A percentile compares a stretch with the other conserved stretches of the same genome.
Evolutionary conservation across 2,888 invertebrate genomes (phyloP).

Genomic region (Macrophya annulata): DNA sequence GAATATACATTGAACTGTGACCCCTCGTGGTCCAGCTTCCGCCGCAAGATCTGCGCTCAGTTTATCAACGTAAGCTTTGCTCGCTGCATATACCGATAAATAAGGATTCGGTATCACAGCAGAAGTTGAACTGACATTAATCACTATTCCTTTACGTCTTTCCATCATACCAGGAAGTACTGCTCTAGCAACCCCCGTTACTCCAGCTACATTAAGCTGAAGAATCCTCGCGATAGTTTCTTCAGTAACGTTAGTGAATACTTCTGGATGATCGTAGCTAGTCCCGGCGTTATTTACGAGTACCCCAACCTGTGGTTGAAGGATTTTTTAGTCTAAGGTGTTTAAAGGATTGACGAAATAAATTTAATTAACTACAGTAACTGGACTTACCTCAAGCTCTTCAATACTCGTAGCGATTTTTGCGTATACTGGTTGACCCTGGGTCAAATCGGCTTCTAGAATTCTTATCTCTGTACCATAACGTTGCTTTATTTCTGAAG

Average conservation of each 20-base stretch:
- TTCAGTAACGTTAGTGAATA: slow-evolving; percentile 76
- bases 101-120: slow-evolving; percentile 91
- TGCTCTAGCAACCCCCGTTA: slow-evolving; percentile 83
- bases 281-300: slow-evolving; percentile 86
- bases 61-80: slow-evolving; percentile 94
- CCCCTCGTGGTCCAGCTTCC: slow-evolving; percentile 88
- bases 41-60: slow-evolving; percentile 88
- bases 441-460: slow-evolving; percentile 91
- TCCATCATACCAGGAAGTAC: slow-evolving; percentile 93
- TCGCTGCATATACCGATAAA: slow-evolving; percentile 92
- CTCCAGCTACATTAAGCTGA: slow-evolving; percentile 81
- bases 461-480: slow-evolving; percentile 89
- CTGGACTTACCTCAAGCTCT: slow-evolving; percentile 77
- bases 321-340: not conserved
- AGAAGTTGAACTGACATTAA: slow-evolving; percentile 94
- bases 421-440: slow-evolving; percentile 87
- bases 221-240: slow-evolving; percentile 74
- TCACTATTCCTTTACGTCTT: slow-evolving; percentile 90
- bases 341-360: not conserved
- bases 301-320: slow-evolving; percentile 71
- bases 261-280: slow-evolving; percentile 84
- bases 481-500: slow-evolving; percentile 87
- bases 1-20: slow-evolving; percentile 90
- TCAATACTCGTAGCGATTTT: slow-evolving; percentile 86
- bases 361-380: not conserved